Percentiles rank a stretch among this genome's conserved stretches.
phyloP scores from a whole-genome alignment of 2,888 invertebrate species.

The Nymphalis c-album region DNA sequence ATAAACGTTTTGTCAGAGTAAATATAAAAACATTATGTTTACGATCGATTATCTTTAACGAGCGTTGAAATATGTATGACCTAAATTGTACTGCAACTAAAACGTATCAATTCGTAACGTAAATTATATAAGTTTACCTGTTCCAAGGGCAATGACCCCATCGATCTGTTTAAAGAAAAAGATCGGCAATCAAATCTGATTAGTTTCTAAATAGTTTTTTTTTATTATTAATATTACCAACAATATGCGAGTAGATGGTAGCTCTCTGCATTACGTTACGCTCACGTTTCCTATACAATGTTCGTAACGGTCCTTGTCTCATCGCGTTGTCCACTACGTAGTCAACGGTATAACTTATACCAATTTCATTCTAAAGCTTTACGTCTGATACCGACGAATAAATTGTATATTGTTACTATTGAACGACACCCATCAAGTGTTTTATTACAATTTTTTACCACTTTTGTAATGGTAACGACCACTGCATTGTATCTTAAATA shows the following conservation, averaged over 20 bases:
- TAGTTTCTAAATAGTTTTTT: constrained; percentile 47
- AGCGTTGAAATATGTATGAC: constrained; percentile 20
- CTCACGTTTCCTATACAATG: constrained; percentile 69
- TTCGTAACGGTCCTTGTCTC: constrained; percentile 63
- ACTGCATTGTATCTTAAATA: constrained; percentile 46
- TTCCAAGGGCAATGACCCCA: constrained; percentile 39
- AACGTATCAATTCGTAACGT: constrained; percentile 23
- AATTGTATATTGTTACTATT: constrained; percentile 55
- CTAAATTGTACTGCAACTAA: constrained; percentile 17
- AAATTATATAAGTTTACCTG: constrained; percentile 30
- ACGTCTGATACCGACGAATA: constrained; percentile 31
- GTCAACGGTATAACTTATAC: constrained; percentile 65
- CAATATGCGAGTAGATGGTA: constrained; percentile 56
- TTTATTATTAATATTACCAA: constrained; percentile 46
- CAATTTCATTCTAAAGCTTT: constrained; percentile 63
- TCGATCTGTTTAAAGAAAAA: constrained; percentile 36
- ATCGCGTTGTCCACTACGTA: constrained; percentile 54
- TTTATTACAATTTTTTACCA: constrained; percentile 49
- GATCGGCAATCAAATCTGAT: constrained; percentile 42
- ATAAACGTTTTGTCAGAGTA: neutral
- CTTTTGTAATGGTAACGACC: constrained; percentile 50
- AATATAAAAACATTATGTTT: neutral
- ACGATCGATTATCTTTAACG: constrained; percentile 11
- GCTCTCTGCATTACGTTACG: constrained; percentile 53
- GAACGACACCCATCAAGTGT: constrained; percentile 50